A percentile compares a stretch with the other conserved stretches of the same genome.
Evolutionary conservation across 2,888 invertebrate species (phyloP).

Genomic region (Parnassius glacialis): DNA sequence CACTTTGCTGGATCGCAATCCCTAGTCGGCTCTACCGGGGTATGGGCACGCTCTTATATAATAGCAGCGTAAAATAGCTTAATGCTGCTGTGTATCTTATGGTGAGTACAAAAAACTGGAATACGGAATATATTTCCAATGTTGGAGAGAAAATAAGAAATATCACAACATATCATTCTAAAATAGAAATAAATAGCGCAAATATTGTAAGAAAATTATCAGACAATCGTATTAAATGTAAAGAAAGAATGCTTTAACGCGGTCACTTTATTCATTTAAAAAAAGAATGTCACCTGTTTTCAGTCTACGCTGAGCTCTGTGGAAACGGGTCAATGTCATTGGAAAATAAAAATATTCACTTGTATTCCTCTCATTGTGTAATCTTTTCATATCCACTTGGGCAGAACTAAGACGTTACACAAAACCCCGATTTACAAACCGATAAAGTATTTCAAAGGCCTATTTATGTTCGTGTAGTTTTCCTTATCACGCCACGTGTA

Average conservation of each 20-base stretch:
- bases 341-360: slow-evolving; percentile 44
- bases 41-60: too few relatives aligned
- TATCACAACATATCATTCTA: too few relatives aligned
- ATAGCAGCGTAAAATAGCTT: too few relatives aligned
- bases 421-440: slow-evolving; percentile 29
- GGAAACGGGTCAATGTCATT: slow-evolving; percentile 46
- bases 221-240: too few relatives aligned
- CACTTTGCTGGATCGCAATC: too few relatives aligned
- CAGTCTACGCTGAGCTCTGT: slow-evolving; percentile 25
- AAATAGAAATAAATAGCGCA: too few relatives aligned
- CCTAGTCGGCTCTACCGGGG: too few relatives aligned
- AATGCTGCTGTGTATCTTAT: too few relatives aligned
- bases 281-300: slow-evolving; percentile 23
- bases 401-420: slow-evolving; percentile 41
- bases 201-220: too few relatives aligned
- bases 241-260: not conserved
- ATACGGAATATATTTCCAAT: too few relatives aligned
- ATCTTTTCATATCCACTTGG: slow-evolving; percentile 42
- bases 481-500: slow-evolving; percentile 11
- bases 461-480: slow-evolving; percentile 20
- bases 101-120: too few relatives aligned
- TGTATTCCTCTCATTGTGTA: slow-evolving; percentile 37
- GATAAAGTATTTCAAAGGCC: slow-evolving; percentile 26
- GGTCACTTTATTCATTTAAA: slow-evolving; percentile 1
- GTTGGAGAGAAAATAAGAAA: too few relatives aligned